Evolutionary conservation across 2,797 vertebrate genomes (phyloP).

Genomic region (Pangasius krempfi): DNA sequence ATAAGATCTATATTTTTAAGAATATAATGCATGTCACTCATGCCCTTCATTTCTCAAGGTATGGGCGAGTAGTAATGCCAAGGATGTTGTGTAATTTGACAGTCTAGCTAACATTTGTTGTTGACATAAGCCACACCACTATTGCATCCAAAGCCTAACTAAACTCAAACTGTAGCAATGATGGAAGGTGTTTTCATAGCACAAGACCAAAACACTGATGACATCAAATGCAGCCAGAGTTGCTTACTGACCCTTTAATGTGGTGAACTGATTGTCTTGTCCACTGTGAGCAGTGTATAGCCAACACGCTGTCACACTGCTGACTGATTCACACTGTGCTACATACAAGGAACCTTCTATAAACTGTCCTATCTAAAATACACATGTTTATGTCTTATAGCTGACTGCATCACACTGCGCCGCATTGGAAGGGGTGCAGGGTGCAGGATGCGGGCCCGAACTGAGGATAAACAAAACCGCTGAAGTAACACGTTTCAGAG

Average conservation of each 20-base stretch:
- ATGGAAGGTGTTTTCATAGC: background rate
- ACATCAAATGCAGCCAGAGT: background rate
- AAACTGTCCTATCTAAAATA: background rate
- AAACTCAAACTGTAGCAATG: constrained; percentile 2
- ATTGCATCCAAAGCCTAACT: background rate
- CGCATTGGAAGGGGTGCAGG: constrained; percentile 62
- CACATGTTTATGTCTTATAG: constrained; percentile 4
- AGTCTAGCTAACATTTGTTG: background rate
- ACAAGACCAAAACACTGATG: background rate
- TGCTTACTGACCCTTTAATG: constrained; percentile 5
- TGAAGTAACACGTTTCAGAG: background rate
- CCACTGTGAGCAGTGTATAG: background rate
- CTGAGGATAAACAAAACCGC: constrained; percentile 64
- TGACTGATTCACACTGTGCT: background rate
- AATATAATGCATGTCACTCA: background rate
- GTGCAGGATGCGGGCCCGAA: constrained; percentile 62
- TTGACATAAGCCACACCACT: background rate
- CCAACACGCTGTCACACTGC: background rate
- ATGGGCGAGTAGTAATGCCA: background rate
- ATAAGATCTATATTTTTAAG: background rate
- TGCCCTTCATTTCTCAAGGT: background rate
- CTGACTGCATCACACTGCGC: constrained; percentile 76
- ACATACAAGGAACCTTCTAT: background rate
- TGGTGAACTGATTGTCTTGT: background rate
- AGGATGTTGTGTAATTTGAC: background rate